Base-by-base conservation (phyloP, 2,888 invertebrate genomes). In the Lypha dubia region DNA sequence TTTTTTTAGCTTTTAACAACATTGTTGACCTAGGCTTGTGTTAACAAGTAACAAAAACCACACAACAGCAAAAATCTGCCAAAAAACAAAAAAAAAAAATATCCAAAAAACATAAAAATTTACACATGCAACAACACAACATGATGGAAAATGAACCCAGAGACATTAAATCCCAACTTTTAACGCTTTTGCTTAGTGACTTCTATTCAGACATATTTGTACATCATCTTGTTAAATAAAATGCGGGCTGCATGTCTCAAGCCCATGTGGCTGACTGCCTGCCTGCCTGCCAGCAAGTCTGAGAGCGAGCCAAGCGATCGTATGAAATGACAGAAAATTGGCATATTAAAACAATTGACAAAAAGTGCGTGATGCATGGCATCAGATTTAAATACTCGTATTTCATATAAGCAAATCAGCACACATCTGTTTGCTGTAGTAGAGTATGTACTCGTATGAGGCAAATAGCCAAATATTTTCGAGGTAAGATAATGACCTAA, bases 21-120 rank as follows among this genome's bases (percentile, higher is more conserved):
- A 41, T 62, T 63, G 77, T 73, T 84, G 84, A 84, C 81, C 84
- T 74, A 80, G 80, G 80, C 65, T 67, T 80, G 76, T 84, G 73
- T 73, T 41, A 77, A 74, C 63, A 51, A 46, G 41, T 44, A 46
- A 73, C 22, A n/a, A n/a, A n/a, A 60, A 41, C 56, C 20, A 58
- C 32, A 58, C n/a, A n/a, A n/a, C n/a, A 58, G 28, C 28, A 71
- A 60, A 32, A 83, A 44, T 15, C 17, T 71, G 62, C 32, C 56
- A 60, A 28, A 28, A 58, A 63, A 56, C 67, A 24, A 41, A 63
- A 56, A 73, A 24, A 41, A 44, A 67, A 60, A 75, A 75, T 44
- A 75, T 56, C 13, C 17, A 80, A 65, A 70, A n/a, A 62, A 46
- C 71, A 71, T 73, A 49, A 60, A 75, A n/a, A 65, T 32, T 53